Evolutionary conservation across 2,797 vertebrate genomes (phyloP), one percentile per base, ranked within the genome.

Genomic region (Tympanoctomys barrerae): DNA sequence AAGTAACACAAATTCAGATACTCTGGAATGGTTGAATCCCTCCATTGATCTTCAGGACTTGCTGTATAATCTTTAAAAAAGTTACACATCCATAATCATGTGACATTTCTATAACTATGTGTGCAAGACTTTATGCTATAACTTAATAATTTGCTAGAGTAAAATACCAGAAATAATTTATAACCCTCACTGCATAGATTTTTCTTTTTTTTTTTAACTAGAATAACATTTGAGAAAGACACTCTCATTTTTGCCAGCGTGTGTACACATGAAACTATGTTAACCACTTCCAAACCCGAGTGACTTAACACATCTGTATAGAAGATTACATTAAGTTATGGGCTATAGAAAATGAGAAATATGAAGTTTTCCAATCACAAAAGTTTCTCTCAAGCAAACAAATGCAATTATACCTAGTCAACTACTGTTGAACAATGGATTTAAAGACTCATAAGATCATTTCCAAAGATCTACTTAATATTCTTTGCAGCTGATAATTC

Each of bases 1-100:
- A 73, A 97, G 96, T 64, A 98, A 85, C 31, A 98, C 36, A 19
- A 98, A 96, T 89, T 97, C 97, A 62, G 92, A 85, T 14, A 97
- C 91, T 42, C 93, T 90, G 92, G 97, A 97, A 84, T 87, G 11
- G 77, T 97, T 98, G 62, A 84, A 57, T 22, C 10, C 36, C 57
- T 97, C 92, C 96, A 97, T 96, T n/a, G 68, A 64, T 78, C 22
- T 62, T 19, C 21, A 92, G 82, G 6, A 11, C 86, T 78, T 81
- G 46, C 16, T 94, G 62, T 93, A n/a, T 42, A 85, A 80, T 80
- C 71, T 91, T 83, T 79, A 94, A 24, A 96, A 96, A 89, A 94
- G 68, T 80, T 39, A 95, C 7, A 84, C 61, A 84, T 31, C 11
- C 93, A 52, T 68, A 79, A 77, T 85, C 78, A 62, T 42, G 10